Percentiles rank a stretch among this genome's conserved stretches.
Conservation (phyloP, 2,888 invertebrate genomes). For the Heliconius ethilla region DNA sequence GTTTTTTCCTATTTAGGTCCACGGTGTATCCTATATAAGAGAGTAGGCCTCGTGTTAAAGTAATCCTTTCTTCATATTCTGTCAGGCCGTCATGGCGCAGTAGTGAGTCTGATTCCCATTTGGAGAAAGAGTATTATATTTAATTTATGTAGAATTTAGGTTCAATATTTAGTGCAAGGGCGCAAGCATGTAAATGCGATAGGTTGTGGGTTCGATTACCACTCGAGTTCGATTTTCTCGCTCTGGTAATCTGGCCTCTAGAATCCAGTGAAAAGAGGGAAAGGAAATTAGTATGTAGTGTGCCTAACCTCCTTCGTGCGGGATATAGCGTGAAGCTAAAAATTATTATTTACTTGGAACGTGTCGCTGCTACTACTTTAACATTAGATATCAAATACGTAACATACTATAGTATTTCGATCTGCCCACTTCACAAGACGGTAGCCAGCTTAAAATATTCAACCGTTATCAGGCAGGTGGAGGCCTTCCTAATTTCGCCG, state of each 20-base stretch:
- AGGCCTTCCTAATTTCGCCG: slow-evolving; percentile 54
- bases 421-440: not conserved
- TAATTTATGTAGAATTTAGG: too few relatives aligned
- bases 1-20: too few relatives aligned
- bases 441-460: slow-evolving; percentile 18
- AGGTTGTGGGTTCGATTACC: not conserved
- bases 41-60: too few relatives aligned
- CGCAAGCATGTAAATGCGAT: not conserved
- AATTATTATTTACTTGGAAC: not conserved
- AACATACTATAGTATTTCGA: not conserved
- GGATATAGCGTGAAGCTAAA: too few relatives aligned
- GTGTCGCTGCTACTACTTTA: not conserved
- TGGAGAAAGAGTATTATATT: too few relatives aligned
- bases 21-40: too few relatives aligned
- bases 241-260: not conserved
- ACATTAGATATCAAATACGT: not conserved
- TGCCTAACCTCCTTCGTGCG: not conserved
- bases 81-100: not conserved
- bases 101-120: not conserved
- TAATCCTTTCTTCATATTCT: too few relatives aligned
- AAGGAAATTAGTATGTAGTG: not conserved
- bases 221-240: too few relatives aligned
- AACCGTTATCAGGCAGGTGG: slow-evolving; percentile 47
- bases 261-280: not conserved
- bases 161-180: not conserved